Conservation (phyloP, 2,113 vertebrate genomes). For the Notarius lentiginosus region DNA sequence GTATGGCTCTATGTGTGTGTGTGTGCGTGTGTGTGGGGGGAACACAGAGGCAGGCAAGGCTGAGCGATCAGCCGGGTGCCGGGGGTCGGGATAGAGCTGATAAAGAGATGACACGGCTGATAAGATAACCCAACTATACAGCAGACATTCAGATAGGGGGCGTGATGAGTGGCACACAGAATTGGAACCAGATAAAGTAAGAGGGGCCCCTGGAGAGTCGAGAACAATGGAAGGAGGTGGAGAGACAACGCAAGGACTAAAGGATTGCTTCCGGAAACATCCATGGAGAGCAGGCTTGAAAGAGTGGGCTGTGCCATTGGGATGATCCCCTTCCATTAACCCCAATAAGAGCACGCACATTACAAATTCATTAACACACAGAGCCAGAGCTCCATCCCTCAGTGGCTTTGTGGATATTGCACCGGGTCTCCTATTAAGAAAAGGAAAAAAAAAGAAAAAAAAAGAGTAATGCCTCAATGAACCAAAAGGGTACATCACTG, state of each 20-base stretch:
- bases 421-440: background rate
- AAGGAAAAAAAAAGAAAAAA: background rate
- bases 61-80: slow-evolving; percentile 55
- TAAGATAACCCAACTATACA: slow-evolving; percentile 68
- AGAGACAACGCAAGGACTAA: slow-evolving; percentile 67
- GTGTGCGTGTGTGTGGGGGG: slow-evolving; percentile 36
- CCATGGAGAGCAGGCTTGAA: slow-evolving; percentile 59
- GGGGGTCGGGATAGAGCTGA: slow-evolving; percentile 56
- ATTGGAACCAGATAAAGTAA: slow-evolving; percentile 61
- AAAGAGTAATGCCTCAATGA: background rate
- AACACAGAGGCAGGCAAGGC: slow-evolving; percentile 38
- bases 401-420: background rate
- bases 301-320: slow-evolving; percentile 57
- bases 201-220: slow-evolving; percentile 53
- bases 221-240: slow-evolving; percentile 68
- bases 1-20: background rate
- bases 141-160: slow-evolving; percentile 64
- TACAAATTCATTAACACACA: slow-evolving; percentile 53
- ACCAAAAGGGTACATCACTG: background rate
- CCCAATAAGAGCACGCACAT: slow-evolving; percentile 49
- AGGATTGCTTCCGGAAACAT: slow-evolving; percentile 70
- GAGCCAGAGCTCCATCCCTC: slow-evolving; percentile 1
- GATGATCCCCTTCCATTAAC: slow-evolving; percentile 57
- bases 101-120: slow-evolving; percentile 68
- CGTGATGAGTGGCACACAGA: slow-evolving; percentile 50